Percentiles rank a stretch among this genome's conserved stretches.
phyloP scores from a whole-genome alignment of 2,113 vertebrate genomes.

The Megaceryle torquata region DNA sequence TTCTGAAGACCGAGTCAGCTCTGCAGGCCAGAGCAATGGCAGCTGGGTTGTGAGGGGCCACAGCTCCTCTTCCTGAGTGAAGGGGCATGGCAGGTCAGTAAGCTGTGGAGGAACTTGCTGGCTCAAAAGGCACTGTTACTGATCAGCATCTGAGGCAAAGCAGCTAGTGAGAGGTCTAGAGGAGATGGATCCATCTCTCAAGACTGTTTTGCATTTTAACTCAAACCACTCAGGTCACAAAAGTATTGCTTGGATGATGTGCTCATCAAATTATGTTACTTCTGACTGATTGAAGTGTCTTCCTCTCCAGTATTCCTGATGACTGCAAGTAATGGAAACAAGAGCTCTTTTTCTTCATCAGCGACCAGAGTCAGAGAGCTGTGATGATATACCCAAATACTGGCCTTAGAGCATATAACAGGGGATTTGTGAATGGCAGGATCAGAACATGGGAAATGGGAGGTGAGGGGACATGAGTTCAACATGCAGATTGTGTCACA shows the following conservation, averaged over 20 bases:
- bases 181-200: neutral
- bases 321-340: neutral
- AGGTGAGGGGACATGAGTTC: neutral
- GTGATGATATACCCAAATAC: neutral
- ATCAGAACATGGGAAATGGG: neutral
- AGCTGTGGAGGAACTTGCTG: neutral
- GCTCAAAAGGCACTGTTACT: neutral
- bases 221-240: neutral
- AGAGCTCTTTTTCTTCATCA: neutral
- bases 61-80: neutral
- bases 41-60: neutral
- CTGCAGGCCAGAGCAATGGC: neutral
- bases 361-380: neutral
- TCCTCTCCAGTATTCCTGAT: neutral
- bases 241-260: neutral
- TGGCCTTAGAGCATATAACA: neutral
- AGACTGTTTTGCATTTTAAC: neutral
- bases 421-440: neutral
- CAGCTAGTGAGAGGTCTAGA: neutral
- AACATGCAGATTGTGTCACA: neutral
- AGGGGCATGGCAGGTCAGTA: neutral
- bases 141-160: neutral
- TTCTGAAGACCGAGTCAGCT: neutral
- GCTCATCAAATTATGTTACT: neutral
- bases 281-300: neutral